Conservation (phyloP, 2,113 vertebrate species). For the Lagenorhynchus albirostris region DNA sequence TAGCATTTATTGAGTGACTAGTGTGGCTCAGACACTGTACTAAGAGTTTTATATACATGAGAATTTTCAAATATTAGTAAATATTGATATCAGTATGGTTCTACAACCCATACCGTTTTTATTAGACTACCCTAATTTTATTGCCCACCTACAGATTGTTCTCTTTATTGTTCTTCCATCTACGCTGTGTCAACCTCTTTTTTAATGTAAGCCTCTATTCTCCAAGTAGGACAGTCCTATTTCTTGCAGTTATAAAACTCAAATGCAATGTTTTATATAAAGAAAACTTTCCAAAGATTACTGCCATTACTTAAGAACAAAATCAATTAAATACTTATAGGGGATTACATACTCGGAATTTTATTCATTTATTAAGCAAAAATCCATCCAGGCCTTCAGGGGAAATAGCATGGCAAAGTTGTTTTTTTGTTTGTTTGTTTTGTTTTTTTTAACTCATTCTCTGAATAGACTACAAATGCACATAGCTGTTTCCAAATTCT, state of each 20-base stretch:
- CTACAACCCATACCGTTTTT: background rate
- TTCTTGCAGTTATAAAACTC: background rate
- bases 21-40: background rate
- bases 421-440: background rate
- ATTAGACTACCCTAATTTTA: background rate
- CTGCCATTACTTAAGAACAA: background rate
- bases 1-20: background rate
- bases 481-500: background rate
- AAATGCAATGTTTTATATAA: background rate
- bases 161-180: background rate
- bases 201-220: background rate
- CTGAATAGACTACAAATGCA: background rate
- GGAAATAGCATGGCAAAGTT: background rate
- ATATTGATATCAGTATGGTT: background rate
- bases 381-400: background rate
- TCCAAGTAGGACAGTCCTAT: background rate
- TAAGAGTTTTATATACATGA: background rate
- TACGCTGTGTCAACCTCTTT: background rate
- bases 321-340: background rate
- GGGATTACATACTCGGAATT: background rate
- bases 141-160: background rate
- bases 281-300: background rate
- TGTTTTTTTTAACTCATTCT: slow-evolving; percentile 20
- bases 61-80: background rate
- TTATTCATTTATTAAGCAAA: background rate